These are phyloP conservation scores for Drosophila anomalipes DNA, from an alignment of 2,888 invertebrate species.

Conservation along the genomic window DNA sequence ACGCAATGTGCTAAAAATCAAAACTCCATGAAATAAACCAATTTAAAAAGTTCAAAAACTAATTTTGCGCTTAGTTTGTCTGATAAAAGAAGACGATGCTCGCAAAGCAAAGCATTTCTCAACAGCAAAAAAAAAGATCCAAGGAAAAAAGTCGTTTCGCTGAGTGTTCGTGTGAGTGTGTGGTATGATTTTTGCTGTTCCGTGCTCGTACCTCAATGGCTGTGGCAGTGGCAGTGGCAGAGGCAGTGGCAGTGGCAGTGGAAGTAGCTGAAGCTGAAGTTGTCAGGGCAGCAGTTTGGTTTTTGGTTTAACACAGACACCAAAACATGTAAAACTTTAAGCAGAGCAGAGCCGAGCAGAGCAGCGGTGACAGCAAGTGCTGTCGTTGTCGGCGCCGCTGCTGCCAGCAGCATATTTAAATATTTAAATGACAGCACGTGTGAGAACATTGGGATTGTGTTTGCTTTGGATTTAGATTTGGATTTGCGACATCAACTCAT, in stretches of 20 bases:
- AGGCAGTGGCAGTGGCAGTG: background rate
- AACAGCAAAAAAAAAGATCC: slow-evolving; percentile 21
- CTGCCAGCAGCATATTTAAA: slow-evolving; percentile 72
- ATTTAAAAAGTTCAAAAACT: slow-evolving; percentile 83
- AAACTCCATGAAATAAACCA: slow-evolving; percentile 83
- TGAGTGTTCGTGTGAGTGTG: slow-evolving; percentile 27
- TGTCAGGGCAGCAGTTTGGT: slow-evolving; percentile 71
- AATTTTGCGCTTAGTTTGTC: slow-evolving; percentile 83
- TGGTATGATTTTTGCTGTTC: slow-evolving; percentile 47
- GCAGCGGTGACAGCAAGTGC: slow-evolving; percentile 35
- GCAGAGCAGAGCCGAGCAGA: slow-evolving; percentile 26
- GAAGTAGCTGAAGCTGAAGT: slow-evolving; percentile 11
- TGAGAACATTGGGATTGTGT: slow-evolving; percentile 68
- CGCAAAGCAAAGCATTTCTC: slow-evolving; percentile 26
- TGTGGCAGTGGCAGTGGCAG: background rate
- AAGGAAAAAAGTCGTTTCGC: slow-evolving; percentile 27
- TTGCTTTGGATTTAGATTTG: slow-evolving; percentile 24
- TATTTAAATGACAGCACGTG: slow-evolving; percentile 77
- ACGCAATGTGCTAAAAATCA: slow-evolving; percentile 78
- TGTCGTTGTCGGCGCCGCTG: slow-evolving; percentile 66
- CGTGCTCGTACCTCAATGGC: slow-evolving; percentile 26
- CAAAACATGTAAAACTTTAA: slow-evolving; percentile 74
- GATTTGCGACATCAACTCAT: slow-evolving; percentile 45
- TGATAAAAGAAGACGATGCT: slow-evolving; percentile 75
- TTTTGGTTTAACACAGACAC: slow-evolving; percentile 66